These are phyloP conservation scores for Phataginus tricuspis DNA, from an alignment of 2,797 vertebrate genomes.

Conservation along the genomic window DNA sequence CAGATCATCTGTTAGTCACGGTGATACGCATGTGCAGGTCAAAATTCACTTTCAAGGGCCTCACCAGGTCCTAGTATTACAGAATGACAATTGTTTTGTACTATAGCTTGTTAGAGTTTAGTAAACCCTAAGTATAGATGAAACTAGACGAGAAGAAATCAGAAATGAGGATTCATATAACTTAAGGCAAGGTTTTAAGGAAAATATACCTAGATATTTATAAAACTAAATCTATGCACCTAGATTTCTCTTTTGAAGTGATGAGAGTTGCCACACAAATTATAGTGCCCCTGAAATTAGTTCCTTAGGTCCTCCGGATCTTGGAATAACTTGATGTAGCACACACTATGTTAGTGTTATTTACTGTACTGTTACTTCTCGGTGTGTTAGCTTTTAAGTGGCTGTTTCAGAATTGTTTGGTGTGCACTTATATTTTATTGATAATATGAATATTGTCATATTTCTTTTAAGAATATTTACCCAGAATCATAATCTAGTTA, in stretches of 20 bases:
- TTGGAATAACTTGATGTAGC: neutral
- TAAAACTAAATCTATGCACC: neutral
- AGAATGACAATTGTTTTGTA: neutral
- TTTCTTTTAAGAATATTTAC: neutral
- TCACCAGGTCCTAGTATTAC: neutral
- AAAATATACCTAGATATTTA: neutral
- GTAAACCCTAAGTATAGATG: neutral
- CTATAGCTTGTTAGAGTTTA: neutral
- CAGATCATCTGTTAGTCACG: neutral
- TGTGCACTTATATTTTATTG: neutral
- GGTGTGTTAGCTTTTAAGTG: neutral
- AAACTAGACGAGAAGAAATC: neutral
- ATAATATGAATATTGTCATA: neutral
- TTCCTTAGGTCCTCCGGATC: neutral
- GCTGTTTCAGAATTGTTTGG: neutral
- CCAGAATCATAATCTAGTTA: neutral
- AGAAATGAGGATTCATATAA: neutral
- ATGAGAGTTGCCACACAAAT: neutral
- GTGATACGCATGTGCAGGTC: neutral
- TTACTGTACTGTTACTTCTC: neutral
- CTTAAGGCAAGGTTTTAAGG: neutral
- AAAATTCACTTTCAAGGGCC: conserved; percentile 11
- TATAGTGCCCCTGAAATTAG: neutral
- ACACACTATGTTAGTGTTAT: neutral
- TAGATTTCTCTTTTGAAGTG: neutral